A percentile compares a stretch with the other conserved stretches of the same genome.
Evolutionary conservation across 2,113 vertebrate genomes (phyloP).

Genomic region (Pomatorhinus ruficollis): DNA sequence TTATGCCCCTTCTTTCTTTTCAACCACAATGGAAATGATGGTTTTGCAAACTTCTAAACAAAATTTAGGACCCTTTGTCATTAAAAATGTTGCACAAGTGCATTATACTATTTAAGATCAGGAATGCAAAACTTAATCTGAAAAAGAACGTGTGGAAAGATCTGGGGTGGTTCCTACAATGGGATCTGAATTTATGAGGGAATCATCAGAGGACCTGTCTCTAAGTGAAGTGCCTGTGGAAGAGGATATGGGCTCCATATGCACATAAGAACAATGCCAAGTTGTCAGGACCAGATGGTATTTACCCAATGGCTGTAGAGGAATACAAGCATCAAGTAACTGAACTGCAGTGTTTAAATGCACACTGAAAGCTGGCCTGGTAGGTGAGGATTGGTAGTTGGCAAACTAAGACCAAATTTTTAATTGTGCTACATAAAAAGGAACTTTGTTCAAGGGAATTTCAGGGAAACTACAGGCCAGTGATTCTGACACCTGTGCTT

Average conservation of each 20-base stretch:
- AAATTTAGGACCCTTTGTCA: background rate
- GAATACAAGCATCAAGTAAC: background rate
- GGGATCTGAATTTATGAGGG: slow-evolving; percentile 16
- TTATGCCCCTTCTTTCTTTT: background rate
- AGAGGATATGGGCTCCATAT: slow-evolving; percentile 23
- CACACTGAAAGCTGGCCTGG: background rate
- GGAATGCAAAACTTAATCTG: background rate
- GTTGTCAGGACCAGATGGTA: background rate
- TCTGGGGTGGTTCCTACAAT: background rate
- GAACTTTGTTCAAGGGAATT: background rate
- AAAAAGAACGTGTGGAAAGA: background rate
- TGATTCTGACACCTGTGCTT: rapidly evolving
- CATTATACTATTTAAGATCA: background rate
- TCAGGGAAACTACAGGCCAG: background rate
- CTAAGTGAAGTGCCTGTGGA: background rate
- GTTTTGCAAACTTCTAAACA: background rate
- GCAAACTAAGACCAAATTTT: background rate
- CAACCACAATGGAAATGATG: background rate
- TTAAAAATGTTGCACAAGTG: background rate
- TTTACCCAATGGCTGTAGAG: background rate
- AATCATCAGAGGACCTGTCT: slow-evolving; percentile 3
- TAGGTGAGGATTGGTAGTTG: background rate
- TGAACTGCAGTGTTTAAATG: background rate
- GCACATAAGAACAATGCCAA: background rate
- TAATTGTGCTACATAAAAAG: background rate